A percentile compares a stretch with the other conserved stretches of the same genome.
These are phyloP conservation scores for Cataglyphis cursor DNA, from an alignment of 2,888 invertebrate genomes.

Conservation along the genomic window DNA sequence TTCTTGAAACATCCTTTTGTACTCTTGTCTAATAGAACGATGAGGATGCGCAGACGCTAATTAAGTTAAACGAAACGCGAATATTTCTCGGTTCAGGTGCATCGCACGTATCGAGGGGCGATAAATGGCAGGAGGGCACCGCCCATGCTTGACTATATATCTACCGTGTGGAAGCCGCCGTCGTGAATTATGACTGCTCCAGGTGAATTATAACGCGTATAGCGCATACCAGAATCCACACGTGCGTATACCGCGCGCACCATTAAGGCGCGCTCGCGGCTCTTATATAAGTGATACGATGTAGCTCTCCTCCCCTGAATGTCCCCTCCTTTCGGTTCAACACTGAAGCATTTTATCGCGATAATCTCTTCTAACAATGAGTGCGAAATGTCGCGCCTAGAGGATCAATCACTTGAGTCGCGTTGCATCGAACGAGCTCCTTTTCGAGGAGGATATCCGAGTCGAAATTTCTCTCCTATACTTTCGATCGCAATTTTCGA, in stretches of 20 bases:
- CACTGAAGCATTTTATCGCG: constrained; percentile 1
- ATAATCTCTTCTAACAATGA: neutral
- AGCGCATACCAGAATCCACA: constrained; percentile 81
- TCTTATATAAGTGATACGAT: constrained; percentile 36
- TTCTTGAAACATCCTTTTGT: neutral
- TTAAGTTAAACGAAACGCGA: constrained; percentile 17
- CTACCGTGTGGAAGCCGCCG: constrained; percentile 83
- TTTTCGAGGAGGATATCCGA: neutral
- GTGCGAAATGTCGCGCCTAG: neutral
- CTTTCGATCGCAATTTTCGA: neutral
- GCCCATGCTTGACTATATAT: constrained; percentile 79
- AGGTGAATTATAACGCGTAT: constrained; percentile 84
- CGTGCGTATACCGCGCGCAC: constrained; percentile 62
- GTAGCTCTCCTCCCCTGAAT: neutral
- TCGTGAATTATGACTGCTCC: constrained; percentile 83
- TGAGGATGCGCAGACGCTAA: neutral
- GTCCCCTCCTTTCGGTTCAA: constrained; percentile 28
- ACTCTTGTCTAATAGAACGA: neutral
- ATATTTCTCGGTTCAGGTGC: constrained; percentile 46
- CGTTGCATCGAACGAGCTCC: neutral
- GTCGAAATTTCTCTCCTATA: neutral
- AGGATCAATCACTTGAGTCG: neutral
- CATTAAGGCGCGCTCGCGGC: constrained; percentile 72
- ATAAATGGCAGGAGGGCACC: constrained; percentile 81
- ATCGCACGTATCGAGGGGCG: constrained; percentile 71